Base-by-base conservation (phyloP, 2,888 invertebrate species). In the Litoditis marina region DNA sequence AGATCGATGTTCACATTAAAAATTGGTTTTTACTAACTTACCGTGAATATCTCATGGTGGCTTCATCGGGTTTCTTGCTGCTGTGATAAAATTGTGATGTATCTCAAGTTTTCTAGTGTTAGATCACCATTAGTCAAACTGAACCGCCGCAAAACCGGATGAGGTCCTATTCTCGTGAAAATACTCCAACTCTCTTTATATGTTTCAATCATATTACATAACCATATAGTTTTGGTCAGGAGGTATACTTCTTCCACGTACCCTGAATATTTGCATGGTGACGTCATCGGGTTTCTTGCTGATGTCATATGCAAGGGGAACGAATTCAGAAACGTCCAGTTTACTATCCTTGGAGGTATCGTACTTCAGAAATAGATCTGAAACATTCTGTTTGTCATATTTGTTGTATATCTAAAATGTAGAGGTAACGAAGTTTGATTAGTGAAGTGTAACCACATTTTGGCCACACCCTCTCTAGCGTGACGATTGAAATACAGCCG, bases 251-350 rank as follows among this genome's bases (percentile, higher is more conserved):
- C 11, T 36, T 36, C 13, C 1, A 8, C 32, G 27, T 39, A 60
- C 60, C 25, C 73, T 72, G 68, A 81, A 80, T 55, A 80, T 67
- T 30, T 72, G 62, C 47, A 77, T 73, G 56, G 69, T 73, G 60
- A 73, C 63, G 63, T 73, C 69, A 19, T 71, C 65, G 6, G 80
- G 77, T 27, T 71, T 66, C 50, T 72, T 65, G 60, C 68, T 69
- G 57, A 80, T 62, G 39, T 73, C 75, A 50, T 73, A 79, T 25
- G 79, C 80, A 16, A 80, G 68, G 27, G 80, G 80, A 16, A 80
- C 80, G 56, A 80, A 80, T 42, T 79, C 79, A 19, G 73, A 55
- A 44, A 79, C 73, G 62, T 69, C 69, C 25, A 79, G 63, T 19
- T 67, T 63, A 8, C 71, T 71, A 60, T 78, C 74, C 19, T 65